These are phyloP conservation scores for Matsumurasca onukii DNA, from an alignment of 1,140 invertebrate species.

Conservation along the genomic window DNA sequence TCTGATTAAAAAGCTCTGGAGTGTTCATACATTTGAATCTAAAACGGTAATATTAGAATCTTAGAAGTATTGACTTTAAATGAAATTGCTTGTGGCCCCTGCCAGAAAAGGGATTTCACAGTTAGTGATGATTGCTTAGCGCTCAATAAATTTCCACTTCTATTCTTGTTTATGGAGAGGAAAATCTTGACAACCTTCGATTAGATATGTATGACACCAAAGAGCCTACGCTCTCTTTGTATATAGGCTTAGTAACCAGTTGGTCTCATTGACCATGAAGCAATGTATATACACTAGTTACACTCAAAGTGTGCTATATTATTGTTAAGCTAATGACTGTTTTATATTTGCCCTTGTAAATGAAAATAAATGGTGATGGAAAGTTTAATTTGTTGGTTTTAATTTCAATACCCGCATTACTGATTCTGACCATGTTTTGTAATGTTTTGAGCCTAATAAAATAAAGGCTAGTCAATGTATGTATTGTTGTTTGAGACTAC, in stretches of 20 bases:
- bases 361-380: constrained; percentile 18
- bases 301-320: constrained; percentile 18
- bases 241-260: neutral
- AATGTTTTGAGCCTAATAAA: too few relatives aligned
- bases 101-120: neutral
- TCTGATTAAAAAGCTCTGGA: too few relatives aligned
- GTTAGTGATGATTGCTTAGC: neutral
- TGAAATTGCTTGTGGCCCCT: too few relatives aligned
- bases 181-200: neutral
- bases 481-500: too few relatives aligned
- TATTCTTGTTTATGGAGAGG: neutral
- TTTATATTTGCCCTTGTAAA: constrained; percentile 20
- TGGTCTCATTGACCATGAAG: too few relatives aligned
- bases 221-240: neutral
- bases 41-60: too few relatives aligned
- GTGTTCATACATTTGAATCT: too few relatives aligned
- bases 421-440: too few relatives aligned
- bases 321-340: constrained; percentile 22
- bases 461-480: too few relatives aligned
- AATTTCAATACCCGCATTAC: too few relatives aligned
- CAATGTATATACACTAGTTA: neutral
- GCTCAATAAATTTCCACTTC: neutral
- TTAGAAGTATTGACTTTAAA: too few relatives aligned
- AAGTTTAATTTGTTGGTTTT: too few relatives aligned
- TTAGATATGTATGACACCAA: neutral